phyloP scores from a whole-genome alignment of 2,888 invertebrate genomes.

The Chrysomela aeneicollis region DNA sequence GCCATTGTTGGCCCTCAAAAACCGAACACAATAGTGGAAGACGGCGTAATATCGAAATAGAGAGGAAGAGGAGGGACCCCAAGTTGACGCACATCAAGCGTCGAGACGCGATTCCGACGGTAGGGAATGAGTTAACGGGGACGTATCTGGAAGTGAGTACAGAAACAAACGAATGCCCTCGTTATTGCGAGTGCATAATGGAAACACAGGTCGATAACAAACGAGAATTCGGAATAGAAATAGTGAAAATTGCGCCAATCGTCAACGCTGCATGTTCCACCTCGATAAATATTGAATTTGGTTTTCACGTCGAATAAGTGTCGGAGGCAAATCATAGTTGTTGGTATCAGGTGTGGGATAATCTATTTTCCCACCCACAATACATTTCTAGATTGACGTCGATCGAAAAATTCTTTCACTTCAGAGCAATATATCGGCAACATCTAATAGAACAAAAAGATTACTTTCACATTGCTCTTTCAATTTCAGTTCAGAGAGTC shows the following conservation, averaged over 20 bases:
- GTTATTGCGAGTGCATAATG: constrained; percentile 43
- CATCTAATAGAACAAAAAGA: too few species aligned
- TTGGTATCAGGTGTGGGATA: too few species aligned
- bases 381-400: too few species aligned
- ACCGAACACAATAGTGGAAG: constrained; percentile 25
- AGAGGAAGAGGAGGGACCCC: constrained; percentile 8
- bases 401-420: too few species aligned
- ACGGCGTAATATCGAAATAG: constrained; percentile 24
- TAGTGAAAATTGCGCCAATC: background rate
- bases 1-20: constrained; percentile 24
- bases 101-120: constrained; percentile 19
- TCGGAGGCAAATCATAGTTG: too few species aligned
- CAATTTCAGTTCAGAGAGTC: too few species aligned
- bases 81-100: constrained; percentile 12
- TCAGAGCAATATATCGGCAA: too few species aligned
- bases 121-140: constrained; percentile 27
- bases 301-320: too few species aligned
- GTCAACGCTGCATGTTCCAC: too few species aligned
- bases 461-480: too few species aligned
- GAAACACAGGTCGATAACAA: constrained; percentile 43
- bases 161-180: constrained; percentile 41
- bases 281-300: too few species aligned
- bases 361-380: too few species aligned
- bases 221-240: constrained; percentile 15
- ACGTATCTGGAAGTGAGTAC: constrained; percentile 30